These are phyloP conservation scores for Acomys russatus DNA, from an alignment of 2,797 vertebrate species.

Conservation along the genomic window DNA sequence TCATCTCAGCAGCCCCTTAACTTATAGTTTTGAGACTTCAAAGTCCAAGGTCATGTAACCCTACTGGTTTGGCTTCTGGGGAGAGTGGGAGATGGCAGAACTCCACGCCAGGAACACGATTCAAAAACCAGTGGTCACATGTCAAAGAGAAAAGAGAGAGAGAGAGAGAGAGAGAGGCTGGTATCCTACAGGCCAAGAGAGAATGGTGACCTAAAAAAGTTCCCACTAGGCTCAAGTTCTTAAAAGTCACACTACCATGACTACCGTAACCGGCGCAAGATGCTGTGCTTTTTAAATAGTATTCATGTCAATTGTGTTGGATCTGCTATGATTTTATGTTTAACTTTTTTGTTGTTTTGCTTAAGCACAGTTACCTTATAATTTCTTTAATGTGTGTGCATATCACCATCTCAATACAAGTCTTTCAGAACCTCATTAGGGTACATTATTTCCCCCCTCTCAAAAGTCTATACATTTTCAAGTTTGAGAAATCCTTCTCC, in stretches of 20 bases:
- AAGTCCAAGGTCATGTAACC: neutral
- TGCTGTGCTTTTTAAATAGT: neutral
- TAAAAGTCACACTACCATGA: neutral
- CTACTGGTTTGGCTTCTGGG: neutral
- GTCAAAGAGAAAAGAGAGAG: neutral
- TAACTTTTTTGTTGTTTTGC: constrained; percentile 47
- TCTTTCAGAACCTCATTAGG: constrained; percentile 12
- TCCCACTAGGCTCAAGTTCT: neutral
- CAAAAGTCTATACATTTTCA: neutral
- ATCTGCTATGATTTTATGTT: neutral
- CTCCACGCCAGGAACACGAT: too few relatives aligned
- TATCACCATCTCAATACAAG: constrained; percentile 48
- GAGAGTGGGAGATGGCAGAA: neutral
- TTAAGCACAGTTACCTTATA: constrained; percentile 8
- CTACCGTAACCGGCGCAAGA: neutral
- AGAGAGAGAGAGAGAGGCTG: neutral
- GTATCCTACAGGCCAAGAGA: neutral
- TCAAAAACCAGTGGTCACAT: neutral
- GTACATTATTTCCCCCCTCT: neutral
- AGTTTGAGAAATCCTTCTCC: neutral
- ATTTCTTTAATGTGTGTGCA: constrained; percentile 32
- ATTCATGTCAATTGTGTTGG: constrained; percentile 9
- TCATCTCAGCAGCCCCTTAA: neutral
- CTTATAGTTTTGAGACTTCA: neutral
- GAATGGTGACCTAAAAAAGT: neutral